Conservation (phyloP, 1,140 invertebrate species). For the Scaptomyza hsui region DNA sequence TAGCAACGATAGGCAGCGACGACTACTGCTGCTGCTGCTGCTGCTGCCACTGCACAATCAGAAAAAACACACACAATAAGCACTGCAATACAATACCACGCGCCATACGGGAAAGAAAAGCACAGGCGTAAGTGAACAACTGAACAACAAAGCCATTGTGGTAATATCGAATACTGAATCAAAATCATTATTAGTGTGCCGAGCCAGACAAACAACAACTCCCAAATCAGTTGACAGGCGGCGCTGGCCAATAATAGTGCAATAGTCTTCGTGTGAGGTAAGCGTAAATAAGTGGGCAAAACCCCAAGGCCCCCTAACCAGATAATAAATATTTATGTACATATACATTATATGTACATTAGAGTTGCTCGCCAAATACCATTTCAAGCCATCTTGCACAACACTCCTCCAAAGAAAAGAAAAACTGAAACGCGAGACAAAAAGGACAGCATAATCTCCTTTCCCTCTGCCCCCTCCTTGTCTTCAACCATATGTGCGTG, state of each 20-base stretch:
- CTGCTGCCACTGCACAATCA: conserved; percentile 12
- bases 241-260: conserved; percentile 12
- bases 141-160: neutral
- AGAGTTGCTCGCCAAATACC: neutral
- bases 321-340: conserved; percentile 24
- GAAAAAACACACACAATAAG: conserved; percentile 4
- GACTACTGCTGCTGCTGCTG: conserved; percentile 8
- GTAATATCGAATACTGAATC: neutral
- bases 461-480: too few relatives aligned
- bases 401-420: too few relatives aligned
- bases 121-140: conserved; percentile 4
- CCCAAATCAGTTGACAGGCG: conserved; percentile 31
- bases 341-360: neutral
- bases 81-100: conserved; percentile 9
- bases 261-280: conserved; percentile 38
- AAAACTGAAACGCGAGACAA: neutral
- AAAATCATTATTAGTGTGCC: conserved; percentile 2
- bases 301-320: conserved; percentile 28
- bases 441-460: neutral
- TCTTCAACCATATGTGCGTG: neutral
- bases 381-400: neutral
- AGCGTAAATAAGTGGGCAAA: conserved; percentile 32
- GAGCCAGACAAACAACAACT: conserved; percentile 11
- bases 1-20: conserved; percentile 7
- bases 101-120: conserved; percentile 1